A percentile compares a stretch with the other conserved stretches of the same genome.
Conservation (phyloP, 1,140 invertebrate species). For the Drosophila subobscura region DNA sequence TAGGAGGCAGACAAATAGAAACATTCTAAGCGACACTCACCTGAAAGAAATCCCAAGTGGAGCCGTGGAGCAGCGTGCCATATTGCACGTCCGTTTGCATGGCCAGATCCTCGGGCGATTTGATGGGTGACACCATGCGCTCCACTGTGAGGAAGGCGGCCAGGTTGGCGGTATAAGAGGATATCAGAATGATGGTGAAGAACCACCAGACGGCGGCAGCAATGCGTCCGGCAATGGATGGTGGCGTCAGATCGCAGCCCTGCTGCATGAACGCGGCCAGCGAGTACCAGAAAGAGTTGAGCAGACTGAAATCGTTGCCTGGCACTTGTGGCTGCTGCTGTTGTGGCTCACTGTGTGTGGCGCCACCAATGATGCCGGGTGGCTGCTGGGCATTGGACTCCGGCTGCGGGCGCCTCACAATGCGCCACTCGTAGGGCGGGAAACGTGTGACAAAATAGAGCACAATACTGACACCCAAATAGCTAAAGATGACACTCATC, state of each 20-base stretch:
- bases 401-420: conserved; percentile 84
- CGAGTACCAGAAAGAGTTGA: conserved; percentile 98
- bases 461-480: conserved; percentile 97
- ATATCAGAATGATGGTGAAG: conserved; percentile 98
- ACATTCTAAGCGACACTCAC: conserved; percentile 84
- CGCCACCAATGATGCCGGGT: conserved; percentile 71
- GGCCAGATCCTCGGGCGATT: conserved; percentile 96
- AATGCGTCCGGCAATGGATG: conserved; percentile 93
- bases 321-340: conserved; percentile 28
- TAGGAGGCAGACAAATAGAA: neutral
- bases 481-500: conserved; percentile 97
- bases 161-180: conserved; percentile 98
- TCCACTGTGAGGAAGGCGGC: conserved; percentile 98
- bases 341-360: conserved; percentile 31
- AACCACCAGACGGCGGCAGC: conserved; percentile 99
- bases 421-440: conserved; percentile 97
- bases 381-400: conserved; percentile 64
- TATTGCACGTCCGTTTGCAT: conserved; percentile 98
- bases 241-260: conserved; percentile 97
- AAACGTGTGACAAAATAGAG: conserved; percentile 97
- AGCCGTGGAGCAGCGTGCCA: conserved; percentile 93
- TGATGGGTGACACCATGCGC: conserved; percentile 96
- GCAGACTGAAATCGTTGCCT: conserved; percentile 96
- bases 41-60: conserved; percentile 96
- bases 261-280: conserved; percentile 99